Conservation (phyloP, 1,140 invertebrate species). For the Formica exsecta region DNA sequence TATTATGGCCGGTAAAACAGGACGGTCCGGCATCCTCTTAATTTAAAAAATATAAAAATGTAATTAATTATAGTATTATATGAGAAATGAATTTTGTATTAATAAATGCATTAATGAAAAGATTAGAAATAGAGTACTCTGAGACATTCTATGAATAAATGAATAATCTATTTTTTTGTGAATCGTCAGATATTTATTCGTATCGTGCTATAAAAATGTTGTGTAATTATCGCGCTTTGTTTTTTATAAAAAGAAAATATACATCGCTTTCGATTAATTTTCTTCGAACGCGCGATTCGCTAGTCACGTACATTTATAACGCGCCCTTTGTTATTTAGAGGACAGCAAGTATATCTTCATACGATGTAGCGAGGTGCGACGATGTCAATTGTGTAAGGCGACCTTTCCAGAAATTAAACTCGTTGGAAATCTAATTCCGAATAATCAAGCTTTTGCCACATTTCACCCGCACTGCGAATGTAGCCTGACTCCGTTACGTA, state of each 20-base stretch:
- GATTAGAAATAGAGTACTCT: background rate
- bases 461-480: slow-evolving; percentile 59
- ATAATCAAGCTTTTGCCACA: slow-evolving; percentile 71
- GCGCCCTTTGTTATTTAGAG: slow-evolving; percentile 63
- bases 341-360: slow-evolving; percentile 38
- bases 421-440: slow-evolving; percentile 73
- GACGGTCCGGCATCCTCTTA: too few species aligned
- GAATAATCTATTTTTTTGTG: background rate
- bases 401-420: slow-evolving; percentile 75
- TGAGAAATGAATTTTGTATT: background rate
- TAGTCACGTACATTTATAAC: slow-evolving; percentile 47
- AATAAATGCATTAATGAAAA: background rate
- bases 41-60: slow-evolving; percentile 5
- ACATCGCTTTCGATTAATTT: slow-evolving; percentile 19
- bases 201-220: background rate
- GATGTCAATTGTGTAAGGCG: slow-evolving; percentile 71
- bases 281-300: slow-evolving; percentile 21
- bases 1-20: too few species aligned
- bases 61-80: background rate
- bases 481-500: slow-evolving; percentile 32
- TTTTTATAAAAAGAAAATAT: slow-evolving; percentile 1
- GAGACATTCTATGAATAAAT: background rate
- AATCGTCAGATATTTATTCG: background rate
- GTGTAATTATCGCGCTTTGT: background rate
- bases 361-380: slow-evolving; percentile 55